Evolutionary conservation across 2,888 invertebrate species (phyloP), one percentile per base, ranked within the genome.

Genomic region (Amphimallon solstitiale): DNA sequence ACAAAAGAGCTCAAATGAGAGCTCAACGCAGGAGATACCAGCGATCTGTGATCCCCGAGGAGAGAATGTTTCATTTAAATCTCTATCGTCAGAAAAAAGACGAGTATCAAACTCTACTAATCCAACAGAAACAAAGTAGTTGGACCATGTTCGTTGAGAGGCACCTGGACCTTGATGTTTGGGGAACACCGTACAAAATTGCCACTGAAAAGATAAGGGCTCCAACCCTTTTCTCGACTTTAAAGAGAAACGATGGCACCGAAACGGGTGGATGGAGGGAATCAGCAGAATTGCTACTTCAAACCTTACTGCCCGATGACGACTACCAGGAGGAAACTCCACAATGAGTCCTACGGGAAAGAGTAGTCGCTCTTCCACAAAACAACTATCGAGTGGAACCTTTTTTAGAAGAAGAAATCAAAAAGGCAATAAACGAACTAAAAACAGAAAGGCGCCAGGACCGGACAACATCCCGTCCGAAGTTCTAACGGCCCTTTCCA

Each of bases 401-500:
- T n/a, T 52, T 52, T 7, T 17, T 15, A 17, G 43, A 10, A 0
- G 7, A 34, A 6, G 54, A 40, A 17, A 38, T 67, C 2, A 2
- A 0, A 1, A 1, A 0, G 3, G 51, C 49, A 10, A 60, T 67
- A 9, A 35, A 34, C 0, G 38, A 12, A 9, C 7, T 43, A 64
- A 66, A 29, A 45, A 1, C 3, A 14, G 12, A 12, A 64, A 67
- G 14, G 60, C 64, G 14, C 37, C 67, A 0, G 63, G 67, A 7
- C 59, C 64, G 1, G 63, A 67, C 15, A 38, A 60, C 2, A 64
- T 67, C 0, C 45, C 14, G 0, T 1, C 43, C 4, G 63, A 67
- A 34, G 40, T 63, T 9, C 4, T 67, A 2, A 23, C 21, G 38
- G 3, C 12, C 1, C 15, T 49, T 0, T 7, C 2, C 6, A 2